Percentiles rank a stretch among this genome's conserved stretches.
phyloP scores from a whole-genome alignment of 1,140 invertebrate genomes.

The Drosophila sucinea region DNA sequence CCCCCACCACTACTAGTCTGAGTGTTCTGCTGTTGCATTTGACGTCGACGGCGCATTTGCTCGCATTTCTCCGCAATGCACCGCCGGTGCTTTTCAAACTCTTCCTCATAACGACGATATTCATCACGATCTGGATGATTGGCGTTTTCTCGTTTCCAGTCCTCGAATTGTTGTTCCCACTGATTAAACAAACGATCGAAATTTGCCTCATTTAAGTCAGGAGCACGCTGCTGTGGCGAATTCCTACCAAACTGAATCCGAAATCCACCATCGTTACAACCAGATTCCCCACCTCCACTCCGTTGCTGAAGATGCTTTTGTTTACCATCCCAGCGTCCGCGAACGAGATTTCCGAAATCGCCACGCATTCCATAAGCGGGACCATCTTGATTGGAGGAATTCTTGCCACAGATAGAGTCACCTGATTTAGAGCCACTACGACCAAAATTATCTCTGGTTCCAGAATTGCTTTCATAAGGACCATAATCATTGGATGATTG shows the following conservation, averaged over 20 bases:
- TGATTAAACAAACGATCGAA: conserved; percentile 92
- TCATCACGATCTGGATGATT: conserved; percentile 93
- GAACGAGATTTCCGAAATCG: conserved; percentile 23
- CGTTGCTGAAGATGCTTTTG: not conserved
- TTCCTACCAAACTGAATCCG: conserved; percentile 40
- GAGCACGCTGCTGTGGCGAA: conserved; percentile 17
- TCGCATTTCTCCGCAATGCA: conserved; percentile 90
- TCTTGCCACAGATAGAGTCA: conserved; percentile 10
- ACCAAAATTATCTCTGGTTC: not conserved
- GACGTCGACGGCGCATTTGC: conserved; percentile 88
- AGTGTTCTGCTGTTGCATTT: conserved; percentile 20
- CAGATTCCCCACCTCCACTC: conserved; percentile 16
- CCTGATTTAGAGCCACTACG: not conserved
- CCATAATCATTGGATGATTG: not conserved
- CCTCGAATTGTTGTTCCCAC: conserved; percentile 93
- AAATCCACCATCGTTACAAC: conserved; percentile 36
- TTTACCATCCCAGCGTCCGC: conserved; percentile 29
- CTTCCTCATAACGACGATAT: conserved; percentile 91
- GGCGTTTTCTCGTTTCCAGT: conserved; percentile 92
- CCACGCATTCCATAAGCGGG: not conserved
- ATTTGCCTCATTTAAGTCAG: conserved; percentile 87
- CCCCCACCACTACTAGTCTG: not conserved
- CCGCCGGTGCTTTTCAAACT: conserved; percentile 91
- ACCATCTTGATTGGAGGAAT: conserved; percentile 7
- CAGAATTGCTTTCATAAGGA: not conserved